Percentiles rank a stretch among this genome's conserved stretches.
phyloP scores from a whole-genome alignment of 2,888 invertebrate genomes.

The Trachelus tabidus region DNA sequence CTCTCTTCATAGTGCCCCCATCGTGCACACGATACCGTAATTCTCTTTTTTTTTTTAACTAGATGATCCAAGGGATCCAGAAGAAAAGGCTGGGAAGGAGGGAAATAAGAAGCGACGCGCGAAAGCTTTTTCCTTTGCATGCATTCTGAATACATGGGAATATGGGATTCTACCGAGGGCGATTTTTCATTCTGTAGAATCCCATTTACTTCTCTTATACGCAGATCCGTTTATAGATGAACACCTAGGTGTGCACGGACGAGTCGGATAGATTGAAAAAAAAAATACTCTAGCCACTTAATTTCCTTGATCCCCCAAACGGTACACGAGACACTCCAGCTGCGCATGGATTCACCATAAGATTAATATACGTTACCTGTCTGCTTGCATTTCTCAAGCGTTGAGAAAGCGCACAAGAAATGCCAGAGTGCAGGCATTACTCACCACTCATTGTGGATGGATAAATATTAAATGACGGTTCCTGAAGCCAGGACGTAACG shows the following conservation, averaged over 20 bases:
- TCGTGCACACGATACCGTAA: background rate
- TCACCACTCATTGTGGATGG: slow-evolving; percentile 70
- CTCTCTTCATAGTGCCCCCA: background rate
- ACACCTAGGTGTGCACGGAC: background rate
- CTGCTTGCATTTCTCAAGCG: background rate
- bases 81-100: background rate
- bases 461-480: slow-evolving; percentile 71
- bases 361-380: background rate
- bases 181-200: background rate
- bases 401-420: background rate
- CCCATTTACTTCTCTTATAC: background rate
- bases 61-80: background rate
- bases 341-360: background rate
- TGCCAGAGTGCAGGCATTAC: slow-evolving; percentile 31
- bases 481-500: slow-evolving; percentile 71
- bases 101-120: background rate
- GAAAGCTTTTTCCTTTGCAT: background rate
- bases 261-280: background rate
- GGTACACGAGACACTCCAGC: background rate
- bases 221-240: background rate
- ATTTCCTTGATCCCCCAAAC: background rate
- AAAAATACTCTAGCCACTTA: background rate
- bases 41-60: background rate
- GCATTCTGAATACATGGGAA: background rate
- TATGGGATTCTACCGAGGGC: background rate